Conservation (phyloP, 2,797 vertebrate genomes). For the Atherinosoma microstoma region DNA sequence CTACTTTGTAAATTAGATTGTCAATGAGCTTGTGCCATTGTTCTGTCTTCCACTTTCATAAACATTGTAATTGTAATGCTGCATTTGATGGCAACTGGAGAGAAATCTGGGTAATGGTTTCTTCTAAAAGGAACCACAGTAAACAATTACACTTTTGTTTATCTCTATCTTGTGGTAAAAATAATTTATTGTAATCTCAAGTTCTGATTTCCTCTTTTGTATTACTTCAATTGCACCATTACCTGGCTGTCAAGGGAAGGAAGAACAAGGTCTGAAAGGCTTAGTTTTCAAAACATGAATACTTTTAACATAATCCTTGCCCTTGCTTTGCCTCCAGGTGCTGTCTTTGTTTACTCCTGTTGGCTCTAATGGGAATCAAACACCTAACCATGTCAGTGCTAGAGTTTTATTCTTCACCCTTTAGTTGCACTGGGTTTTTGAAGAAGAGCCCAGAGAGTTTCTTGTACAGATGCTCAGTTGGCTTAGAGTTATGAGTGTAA, state of each 20-base stretch:
- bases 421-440: conserved; percentile 17
- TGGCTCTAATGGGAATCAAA: conserved; percentile 5
- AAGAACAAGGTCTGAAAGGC: not conserved
- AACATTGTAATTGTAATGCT: too few species aligned
- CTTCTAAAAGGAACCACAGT: too few species aligned
- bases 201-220: too few species aligned
- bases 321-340: not conserved
- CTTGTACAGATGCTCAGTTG: conserved; percentile 19
- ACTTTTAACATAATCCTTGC: conserved; percentile 1
- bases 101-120: too few species aligned
- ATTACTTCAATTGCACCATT: too few species aligned
- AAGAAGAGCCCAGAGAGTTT: conserved; percentile 29
- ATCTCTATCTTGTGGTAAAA: too few species aligned
- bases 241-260: not conserved
- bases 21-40: too few species aligned
- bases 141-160: too few species aligned
- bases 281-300: not conserved
- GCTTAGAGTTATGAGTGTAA: conserved; percentile 47
- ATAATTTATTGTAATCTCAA: too few species aligned
- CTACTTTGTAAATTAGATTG: too few species aligned
- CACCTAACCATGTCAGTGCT: conserved; percentile 17
- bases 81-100: too few species aligned
- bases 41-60: too few species aligned
- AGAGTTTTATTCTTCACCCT: conserved; percentile 8
- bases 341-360: not conserved